Base-by-base conservation (phyloP, 2,888 invertebrate species). In the Xanthia togata region DNA sequence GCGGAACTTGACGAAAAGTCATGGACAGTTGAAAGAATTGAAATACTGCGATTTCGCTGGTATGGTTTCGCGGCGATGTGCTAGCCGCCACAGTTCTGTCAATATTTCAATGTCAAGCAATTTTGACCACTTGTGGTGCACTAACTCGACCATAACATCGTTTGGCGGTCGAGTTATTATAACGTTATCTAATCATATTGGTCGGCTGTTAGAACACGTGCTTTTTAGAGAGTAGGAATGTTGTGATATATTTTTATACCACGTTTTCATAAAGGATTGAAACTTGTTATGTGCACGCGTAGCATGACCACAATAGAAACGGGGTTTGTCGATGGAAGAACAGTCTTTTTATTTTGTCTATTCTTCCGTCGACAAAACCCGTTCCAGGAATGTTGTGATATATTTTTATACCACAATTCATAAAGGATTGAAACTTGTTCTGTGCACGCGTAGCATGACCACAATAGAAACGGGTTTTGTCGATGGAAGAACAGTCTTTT, bases 171-270 rank as follows among this genome's bases (percentile, higher is more conserved):
- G 11, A 35, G n/a, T n/a, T n/a, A n/a, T n/a, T n/a, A 60, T 5
- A 35, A 60, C 3, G 11, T 38, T 23, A 35, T 50, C 23, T 17
- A 50, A 50, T 67, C 35, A 50, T 3, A n/a, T 50, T 74, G 17
- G 31, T 72, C 50, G 59, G 17, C 17, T 41, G 26, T 17, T 35
- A n/a, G 11, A 20, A 38, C 50, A 53, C 31, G 62, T 62, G 26
- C 59, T 72, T 62, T 60, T 53, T 62, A 74, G 50, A 41, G 8
- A 53, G 31, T 20, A 74, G 31, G n/a, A n/a, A n/a, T 53, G 41
- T 74, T 62, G 73, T 44, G 23, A 74, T 41, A n/a, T 60, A 50
- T 71, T 35, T 53, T 72, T 62, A 20, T 44, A 72, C 20, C 26
- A 59, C 2, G 11, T 50, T 60, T 70, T 59, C 4, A 11, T 47